Evolutionary conservation across 2,797 vertebrate genomes (phyloP).

Genomic region (Atherinosoma microstoma): DNA sequence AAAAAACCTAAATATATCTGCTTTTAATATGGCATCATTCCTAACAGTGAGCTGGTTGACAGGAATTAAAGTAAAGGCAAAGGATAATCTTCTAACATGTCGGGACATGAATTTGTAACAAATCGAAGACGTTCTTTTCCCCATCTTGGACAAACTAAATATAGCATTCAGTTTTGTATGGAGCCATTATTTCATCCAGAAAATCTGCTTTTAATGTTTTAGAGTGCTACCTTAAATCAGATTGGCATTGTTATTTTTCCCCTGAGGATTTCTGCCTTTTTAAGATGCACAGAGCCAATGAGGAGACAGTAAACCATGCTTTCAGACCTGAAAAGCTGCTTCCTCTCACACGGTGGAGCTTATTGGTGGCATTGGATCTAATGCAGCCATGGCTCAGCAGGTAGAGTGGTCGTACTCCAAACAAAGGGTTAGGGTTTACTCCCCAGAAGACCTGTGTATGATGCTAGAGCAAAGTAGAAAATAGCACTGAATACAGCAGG

Average conservation of each 20-base stretch:
- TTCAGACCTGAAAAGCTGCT: slow-evolving; percentile 69
- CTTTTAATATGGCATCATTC: not conserved
- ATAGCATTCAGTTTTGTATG: slow-evolving; percentile 33
- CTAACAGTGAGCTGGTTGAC: not conserved
- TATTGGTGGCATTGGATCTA: slow-evolving; percentile 79
- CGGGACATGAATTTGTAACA: slow-evolving; percentile 9
- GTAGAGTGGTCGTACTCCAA: not conserved
- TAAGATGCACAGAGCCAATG: slow-evolving; percentile 67
- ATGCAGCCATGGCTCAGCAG: slow-evolving; percentile 15
- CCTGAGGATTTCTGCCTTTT: slow-evolving; percentile 67
- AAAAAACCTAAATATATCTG: not conserved
- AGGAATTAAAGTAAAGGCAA: not conserved
- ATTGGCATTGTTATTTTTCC: slow-evolving; percentile 63
- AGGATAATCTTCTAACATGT: not conserved
- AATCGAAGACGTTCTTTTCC: slow-evolving; percentile 8
- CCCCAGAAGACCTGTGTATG: not conserved
- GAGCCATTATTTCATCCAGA: slow-evolving; percentile 31
- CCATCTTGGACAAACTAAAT: slow-evolving; percentile 37
- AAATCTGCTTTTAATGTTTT: slow-evolving; percentile 41
- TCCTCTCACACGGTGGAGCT: slow-evolving; percentile 77
- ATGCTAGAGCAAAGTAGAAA: not conserved
- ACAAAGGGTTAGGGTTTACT: not conserved
- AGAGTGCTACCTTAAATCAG: slow-evolving; percentile 63
- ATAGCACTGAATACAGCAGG: too few species aligned
- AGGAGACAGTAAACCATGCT: slow-evolving; percentile 68